Percentiles rank a stretch among this genome's conserved stretches.
phyloP scores from a whole-genome alignment of 1,140 invertebrate genomes.

The Papilio glaucus region DNA sequence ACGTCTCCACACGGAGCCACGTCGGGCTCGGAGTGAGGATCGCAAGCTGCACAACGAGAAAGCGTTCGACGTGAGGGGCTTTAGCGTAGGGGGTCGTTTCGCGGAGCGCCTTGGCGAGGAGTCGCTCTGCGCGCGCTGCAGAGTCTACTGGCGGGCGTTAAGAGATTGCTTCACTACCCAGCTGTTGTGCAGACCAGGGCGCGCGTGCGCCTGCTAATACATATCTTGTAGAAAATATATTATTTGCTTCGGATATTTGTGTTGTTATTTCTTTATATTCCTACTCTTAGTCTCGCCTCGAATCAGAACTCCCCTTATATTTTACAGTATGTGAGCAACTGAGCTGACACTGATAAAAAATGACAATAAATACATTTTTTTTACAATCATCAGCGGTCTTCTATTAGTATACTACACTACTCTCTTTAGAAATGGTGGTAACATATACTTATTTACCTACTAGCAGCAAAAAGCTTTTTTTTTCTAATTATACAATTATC shows the following conservation, averaged over 20 bases:
- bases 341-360: too few species aligned
- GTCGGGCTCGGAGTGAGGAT: constrained; percentile 28
- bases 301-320: too few species aligned
- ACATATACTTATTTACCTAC: too few species aligned
- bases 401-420: too few species aligned
- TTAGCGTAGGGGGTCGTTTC: not conserved
- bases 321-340: too few species aligned
- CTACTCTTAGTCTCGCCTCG: too few species aligned
- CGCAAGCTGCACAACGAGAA: constrained; percentile 15
- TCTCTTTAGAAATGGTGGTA: too few species aligned
- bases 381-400: too few species aligned
- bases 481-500: too few species aligned
- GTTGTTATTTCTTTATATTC: not conserved
- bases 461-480: too few species aligned
- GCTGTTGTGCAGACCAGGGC: constrained; percentile 39
- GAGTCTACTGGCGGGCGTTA: constrained; percentile 57
- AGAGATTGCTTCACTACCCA: constrained; percentile 47
- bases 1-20: not conserved
- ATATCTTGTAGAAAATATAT: constrained; percentile 35
- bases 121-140: constrained; percentile 60
- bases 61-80: not conserved
- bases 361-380: too few species aligned
- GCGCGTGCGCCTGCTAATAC: constrained; percentile 28
- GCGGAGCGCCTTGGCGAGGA: not conserved
- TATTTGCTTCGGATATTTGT: constrained; percentile 17